phyloP scores from a whole-genome alignment of 1,140 invertebrate genomes.

The Eupeodes corollae region DNA sequence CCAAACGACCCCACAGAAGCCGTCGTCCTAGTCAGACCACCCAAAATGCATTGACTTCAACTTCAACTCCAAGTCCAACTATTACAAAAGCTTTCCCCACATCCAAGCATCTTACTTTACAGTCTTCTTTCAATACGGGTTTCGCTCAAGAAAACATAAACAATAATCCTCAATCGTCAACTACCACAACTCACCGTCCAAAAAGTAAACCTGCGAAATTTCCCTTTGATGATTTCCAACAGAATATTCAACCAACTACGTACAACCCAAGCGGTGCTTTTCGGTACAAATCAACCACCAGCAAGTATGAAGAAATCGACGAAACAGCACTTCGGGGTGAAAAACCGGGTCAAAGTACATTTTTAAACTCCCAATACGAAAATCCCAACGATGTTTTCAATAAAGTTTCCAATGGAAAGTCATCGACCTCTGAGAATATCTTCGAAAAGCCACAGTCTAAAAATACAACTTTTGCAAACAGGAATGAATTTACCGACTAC shows the following conservation, averaged over 20 bases:
- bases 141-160: constrained; percentile 8
- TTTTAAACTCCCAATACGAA: neutral
- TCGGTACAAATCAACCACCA: neutral
- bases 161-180: constrained; percentile 10
- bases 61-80: constrained; percentile 6
- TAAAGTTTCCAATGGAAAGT: too few species aligned
- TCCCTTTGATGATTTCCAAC: constrained; percentile 23
- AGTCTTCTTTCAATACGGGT: constrained; percentile 24
- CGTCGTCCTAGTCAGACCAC: neutral
- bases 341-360: neutral
- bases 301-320: neutral
- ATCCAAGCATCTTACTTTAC: constrained; percentile 21
- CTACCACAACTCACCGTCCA: constrained; percentile 11
- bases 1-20: too few species aligned
- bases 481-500: constrained; percentile 29
- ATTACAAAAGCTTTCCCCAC: constrained; percentile 9
- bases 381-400: neutral
- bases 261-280: constrained; percentile 18
- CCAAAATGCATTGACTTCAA: constrained; percentile 1
- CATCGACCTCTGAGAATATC: too few species aligned
- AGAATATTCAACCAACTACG: constrained; percentile 30
- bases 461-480: constrained; percentile 25
- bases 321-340: neutral
- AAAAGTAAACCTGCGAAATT: constrained; percentile 23
- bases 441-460: constrained; percentile 16